A percentile compares a stretch with the other conserved stretches of the same genome.
Evolutionary conservation across 2,113 vertebrate genomes (phyloP).

Genomic region (Pseudolaguvia tuberculata): DNA sequence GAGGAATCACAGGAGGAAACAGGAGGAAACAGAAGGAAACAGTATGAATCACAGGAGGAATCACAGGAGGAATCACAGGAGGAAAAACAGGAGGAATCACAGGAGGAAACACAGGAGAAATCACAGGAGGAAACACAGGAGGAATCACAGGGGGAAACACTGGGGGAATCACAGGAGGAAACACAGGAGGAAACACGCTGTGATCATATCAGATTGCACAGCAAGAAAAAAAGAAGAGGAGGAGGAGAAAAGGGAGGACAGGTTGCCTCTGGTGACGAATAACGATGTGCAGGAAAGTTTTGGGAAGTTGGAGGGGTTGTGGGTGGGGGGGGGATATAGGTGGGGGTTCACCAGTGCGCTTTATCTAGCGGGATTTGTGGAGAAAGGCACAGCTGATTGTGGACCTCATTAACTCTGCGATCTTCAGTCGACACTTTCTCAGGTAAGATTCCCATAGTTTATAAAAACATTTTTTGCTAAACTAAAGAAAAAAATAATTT

Average conservation of each 20-base stretch:
- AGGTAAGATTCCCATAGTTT: slow-evolving; percentile 13
- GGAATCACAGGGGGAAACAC: too few species aligned
- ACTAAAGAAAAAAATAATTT: neutral
- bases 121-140: too few species aligned
- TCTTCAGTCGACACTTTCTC: slow-evolving; percentile 3
- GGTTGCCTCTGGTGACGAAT: neutral
- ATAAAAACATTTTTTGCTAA: neutral
- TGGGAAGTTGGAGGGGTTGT: too few species aligned
- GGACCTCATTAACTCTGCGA: neutral
- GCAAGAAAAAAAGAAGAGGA: neutral
- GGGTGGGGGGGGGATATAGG: neutral
- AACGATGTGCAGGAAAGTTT: neutral
- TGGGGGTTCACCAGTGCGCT: neutral
- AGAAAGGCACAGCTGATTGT: neutral
- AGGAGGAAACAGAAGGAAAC: too few species aligned
- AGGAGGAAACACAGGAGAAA: too few species aligned
- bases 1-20: too few species aligned
- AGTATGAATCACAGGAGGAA: too few species aligned
- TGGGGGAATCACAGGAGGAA: too few species aligned
- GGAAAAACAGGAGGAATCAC: too few species aligned
- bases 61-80: too few species aligned
- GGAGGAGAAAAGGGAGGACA: neutral
- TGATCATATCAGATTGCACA: neutral
- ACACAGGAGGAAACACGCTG: neutral
- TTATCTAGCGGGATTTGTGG: slow-evolving; percentile 17